phyloP scores from a whole-genome alignment of 2,888 invertebrate genomes.

The Zaprionus bogoriensis region DNA sequence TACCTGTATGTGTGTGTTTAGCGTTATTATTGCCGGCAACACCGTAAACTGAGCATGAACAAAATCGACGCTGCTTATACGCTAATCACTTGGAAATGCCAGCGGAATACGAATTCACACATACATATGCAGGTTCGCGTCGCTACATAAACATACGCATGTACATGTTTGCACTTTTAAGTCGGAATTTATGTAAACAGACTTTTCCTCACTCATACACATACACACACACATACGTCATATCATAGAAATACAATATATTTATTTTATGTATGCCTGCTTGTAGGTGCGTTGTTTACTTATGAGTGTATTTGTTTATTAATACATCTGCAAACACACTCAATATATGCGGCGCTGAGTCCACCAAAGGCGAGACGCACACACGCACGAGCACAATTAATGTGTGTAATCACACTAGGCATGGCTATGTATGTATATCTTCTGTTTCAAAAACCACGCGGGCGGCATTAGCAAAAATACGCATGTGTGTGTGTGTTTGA shows the following conservation, averaged over 20 bases:
- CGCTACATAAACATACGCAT: background rate
- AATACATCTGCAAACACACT: background rate
- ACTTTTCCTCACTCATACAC: background rate
- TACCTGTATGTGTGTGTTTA: background rate
- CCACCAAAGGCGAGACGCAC: background rate
- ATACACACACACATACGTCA: background rate
- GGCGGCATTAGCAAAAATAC: constrained; percentile 5
- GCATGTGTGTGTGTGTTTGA: background rate
- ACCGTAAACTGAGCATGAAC: background rate
- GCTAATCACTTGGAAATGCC: background rate
- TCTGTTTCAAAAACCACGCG: constrained; percentile 22
- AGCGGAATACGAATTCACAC: background rate
- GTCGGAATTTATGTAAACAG: background rate
- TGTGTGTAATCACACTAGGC: background rate
- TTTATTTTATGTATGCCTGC: background rate
- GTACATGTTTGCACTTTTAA: background rate
- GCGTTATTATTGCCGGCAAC: background rate
- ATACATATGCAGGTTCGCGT: background rate
- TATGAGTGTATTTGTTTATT: background rate
- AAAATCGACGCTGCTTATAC: background rate
- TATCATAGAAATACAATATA: background rate
- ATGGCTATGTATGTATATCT: background rate
- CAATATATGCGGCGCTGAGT: background rate
- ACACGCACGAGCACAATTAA: background rate
- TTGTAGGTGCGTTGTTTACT: background rate